phyloP scores from a whole-genome alignment of 2,888 invertebrate genomes.

The Aplocera efformata region DNA sequence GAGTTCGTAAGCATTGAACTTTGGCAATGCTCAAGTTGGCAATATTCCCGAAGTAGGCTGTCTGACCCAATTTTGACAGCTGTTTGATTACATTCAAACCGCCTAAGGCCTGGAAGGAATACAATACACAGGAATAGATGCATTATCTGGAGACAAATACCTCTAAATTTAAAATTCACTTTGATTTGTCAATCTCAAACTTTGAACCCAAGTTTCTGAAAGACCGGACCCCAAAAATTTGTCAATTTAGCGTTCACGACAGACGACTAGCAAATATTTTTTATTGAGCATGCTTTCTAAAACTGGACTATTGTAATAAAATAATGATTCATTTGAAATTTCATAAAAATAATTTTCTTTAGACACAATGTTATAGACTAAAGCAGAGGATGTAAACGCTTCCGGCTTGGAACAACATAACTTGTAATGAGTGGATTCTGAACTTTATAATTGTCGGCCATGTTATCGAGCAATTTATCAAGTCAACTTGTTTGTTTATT shows the following conservation, averaged over 20 bases:
- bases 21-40: slow-evolving; percentile 38
- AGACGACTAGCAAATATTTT: no score
- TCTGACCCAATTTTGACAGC: slow-evolving; percentile 35
- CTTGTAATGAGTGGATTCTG: slow-evolving; percentile 8
- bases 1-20: slow-evolving; percentile 31
- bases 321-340: no score
- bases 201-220: no score
- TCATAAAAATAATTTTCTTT: no score
- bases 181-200: no score
- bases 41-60: slow-evolving; percentile 33
- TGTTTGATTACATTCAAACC: slow-evolving; percentile 16
- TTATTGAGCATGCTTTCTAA: no score
- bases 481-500: background rate
- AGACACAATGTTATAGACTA: no score
- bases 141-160: slow-evolving; percentile 3
- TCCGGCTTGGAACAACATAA: slow-evolving; percentile 2
- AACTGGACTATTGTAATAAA: no score
- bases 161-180: no score
- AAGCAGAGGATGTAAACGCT: background rate
- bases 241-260: no score
- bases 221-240: no score
- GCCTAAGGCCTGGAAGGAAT: slow-evolving; percentile 6
- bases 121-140: slow-evolving; percentile 6
- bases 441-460: slow-evolving; percentile 7
- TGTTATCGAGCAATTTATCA: slow-evolving; percentile 3